A percentile compares a stretch with the other conserved stretches of the same genome.
Evolutionary conservation across 1,140 invertebrate species (phyloP).

Genomic region (Achatina immaculata): DNA sequence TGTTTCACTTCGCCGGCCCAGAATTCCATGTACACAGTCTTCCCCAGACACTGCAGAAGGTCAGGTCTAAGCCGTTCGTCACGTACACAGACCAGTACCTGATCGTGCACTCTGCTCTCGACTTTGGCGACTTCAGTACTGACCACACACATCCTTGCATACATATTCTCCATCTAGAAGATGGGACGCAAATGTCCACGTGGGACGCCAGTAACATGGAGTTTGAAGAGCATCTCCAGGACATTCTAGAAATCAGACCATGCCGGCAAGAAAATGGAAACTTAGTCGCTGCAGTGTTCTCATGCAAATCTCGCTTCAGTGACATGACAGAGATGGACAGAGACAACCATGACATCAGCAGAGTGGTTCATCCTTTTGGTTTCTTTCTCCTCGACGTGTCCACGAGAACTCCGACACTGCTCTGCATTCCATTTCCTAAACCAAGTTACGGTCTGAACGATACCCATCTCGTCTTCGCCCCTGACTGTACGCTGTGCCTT

Average conservation of each 20-base stretch:
- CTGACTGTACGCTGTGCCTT: slow-evolving; percentile 59
- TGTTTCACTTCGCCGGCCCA: slow-evolving; percentile 53
- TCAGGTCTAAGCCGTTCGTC: slow-evolving; percentile 59
- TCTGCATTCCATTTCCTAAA: slow-evolving; percentile 60
- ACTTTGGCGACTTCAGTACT: slow-evolving; percentile 42
- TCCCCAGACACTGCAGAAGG: slow-evolving; percentile 45
- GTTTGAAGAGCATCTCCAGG: slow-evolving; percentile 50
- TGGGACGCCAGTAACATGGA: slow-evolving; percentile 59
- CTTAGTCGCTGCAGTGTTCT: slow-evolving; percentile 58
- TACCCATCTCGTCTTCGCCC: slow-evolving; percentile 53
- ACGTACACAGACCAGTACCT: slow-evolving; percentile 63
- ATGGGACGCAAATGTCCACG: slow-evolving; percentile 52
- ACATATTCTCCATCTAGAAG: slow-evolving; percentile 56
- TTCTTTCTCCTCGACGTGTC: slow-evolving; percentile 60
- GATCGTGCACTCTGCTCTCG: slow-evolving; percentile 59
- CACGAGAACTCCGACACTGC: slow-evolving; percentile 53
- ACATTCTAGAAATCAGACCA: slow-evolving; percentile 58
- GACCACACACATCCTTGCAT: slow-evolving; percentile 57
- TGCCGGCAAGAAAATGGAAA: slow-evolving; percentile 47
- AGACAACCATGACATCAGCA: slow-evolving; percentile 1
- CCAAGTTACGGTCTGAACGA: slow-evolving; percentile 38
- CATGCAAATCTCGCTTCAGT: slow-evolving; percentile 38
- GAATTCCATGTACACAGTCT: slow-evolving; percentile 49
- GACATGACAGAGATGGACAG: slow-evolving; percentile 30
- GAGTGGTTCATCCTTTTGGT: slow-evolving; percentile 33